Conservation (phyloP, 1,140 invertebrate species). For the Macrosteles quadrilineatus region DNA sequence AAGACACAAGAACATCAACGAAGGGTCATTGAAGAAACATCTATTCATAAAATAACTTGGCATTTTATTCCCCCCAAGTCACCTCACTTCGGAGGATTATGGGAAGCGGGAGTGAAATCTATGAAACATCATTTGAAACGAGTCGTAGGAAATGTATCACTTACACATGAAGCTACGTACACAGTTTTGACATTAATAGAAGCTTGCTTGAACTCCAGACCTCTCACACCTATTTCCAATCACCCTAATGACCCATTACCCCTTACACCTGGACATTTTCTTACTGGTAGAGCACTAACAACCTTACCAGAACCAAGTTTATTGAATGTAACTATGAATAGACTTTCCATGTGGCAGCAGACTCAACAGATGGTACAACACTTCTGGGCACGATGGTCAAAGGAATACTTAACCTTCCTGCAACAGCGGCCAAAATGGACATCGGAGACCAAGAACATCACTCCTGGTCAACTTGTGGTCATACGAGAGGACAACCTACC, state of each 20-base stretch:
- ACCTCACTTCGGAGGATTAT: constrained; percentile 33
- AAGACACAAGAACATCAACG: background rate
- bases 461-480: background rate
- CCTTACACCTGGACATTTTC: constrained; percentile 44
- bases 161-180: constrained; percentile 45
- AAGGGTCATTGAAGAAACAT: background rate
- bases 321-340: constrained; percentile 33
- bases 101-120: constrained; percentile 45
- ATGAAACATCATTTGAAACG: constrained; percentile 41
- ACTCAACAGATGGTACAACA: constrained; percentile 43
- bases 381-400: constrained; percentile 44
- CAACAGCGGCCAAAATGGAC: constrained; percentile 35
- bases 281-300: constrained; percentile 44
- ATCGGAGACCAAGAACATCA: background rate
- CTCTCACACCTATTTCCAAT: constrained; percentile 34
- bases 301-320: constrained; percentile 45
- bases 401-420: constrained; percentile 33
- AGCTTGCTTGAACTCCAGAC: constrained; percentile 45
- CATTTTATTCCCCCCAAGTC: constrained; percentile 22
- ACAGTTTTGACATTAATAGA: constrained; percentile 44
- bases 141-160: constrained; percentile 25
- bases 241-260: constrained; percentile 40
- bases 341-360: constrained; percentile 35
- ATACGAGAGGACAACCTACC: constrained; percentile 29
- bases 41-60: background rate